Evolutionary conservation across 2,113 vertebrate genomes (phyloP).

Genomic region (Lichenostomus cassidix): DNA sequence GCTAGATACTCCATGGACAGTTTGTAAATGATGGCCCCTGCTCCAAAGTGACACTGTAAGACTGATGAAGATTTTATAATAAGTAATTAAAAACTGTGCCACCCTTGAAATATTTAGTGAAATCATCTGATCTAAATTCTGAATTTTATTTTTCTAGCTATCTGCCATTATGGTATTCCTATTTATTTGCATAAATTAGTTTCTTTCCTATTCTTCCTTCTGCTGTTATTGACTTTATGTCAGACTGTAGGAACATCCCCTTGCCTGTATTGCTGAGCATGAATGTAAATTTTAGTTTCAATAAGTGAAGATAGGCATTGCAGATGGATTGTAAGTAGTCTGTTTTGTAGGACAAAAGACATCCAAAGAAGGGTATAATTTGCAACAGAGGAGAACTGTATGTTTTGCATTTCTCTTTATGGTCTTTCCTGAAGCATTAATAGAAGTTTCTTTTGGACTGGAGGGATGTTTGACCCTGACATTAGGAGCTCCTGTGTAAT

Average conservation of each 20-base stretch:
- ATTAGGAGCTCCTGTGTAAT: neutral
- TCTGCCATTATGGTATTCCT: neutral
- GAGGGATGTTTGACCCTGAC: neutral
- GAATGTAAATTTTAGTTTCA: neutral
- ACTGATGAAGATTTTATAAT: neutral
- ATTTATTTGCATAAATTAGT: neutral
- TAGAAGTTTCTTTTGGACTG: neutral
- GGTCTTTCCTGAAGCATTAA: neutral
- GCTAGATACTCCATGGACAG: neutral
- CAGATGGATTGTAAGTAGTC: neutral
- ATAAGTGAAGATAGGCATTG: neutral
- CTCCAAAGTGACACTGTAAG: neutral
- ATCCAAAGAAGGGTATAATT: neutral
- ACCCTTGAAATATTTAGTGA: neutral
- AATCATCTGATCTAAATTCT: neutral
- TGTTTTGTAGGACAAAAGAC: neutral
- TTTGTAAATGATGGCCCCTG: neutral
- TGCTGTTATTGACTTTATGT: neutral
- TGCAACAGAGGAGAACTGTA: neutral
- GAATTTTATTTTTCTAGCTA: neutral
- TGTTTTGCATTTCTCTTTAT: neutral
- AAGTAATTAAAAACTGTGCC: neutral
- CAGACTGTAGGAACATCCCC: neutral
- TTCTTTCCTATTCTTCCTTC: neutral
- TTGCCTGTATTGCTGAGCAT: neutral